Evolutionary conservation across 2,113 vertebrate species (phyloP).

Genomic region (Odocoileus hemionus): DNA sequence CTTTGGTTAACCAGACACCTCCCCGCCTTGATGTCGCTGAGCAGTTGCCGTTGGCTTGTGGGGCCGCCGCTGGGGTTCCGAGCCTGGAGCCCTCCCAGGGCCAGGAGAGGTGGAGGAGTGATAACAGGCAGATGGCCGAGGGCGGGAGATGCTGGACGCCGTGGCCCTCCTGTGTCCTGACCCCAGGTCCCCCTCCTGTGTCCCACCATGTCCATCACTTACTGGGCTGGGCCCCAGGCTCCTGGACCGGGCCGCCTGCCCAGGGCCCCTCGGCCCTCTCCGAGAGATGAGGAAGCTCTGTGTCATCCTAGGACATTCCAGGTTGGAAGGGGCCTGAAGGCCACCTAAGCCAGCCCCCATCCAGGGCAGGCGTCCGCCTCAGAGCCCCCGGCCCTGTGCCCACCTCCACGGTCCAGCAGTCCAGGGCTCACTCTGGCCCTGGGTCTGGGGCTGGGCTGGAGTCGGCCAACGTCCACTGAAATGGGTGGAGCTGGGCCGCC

Average conservation of each 20-base stretch:
- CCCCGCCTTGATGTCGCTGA: fast-evolving
- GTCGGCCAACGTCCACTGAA: not conserved
- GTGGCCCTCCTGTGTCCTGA: fast-evolving
- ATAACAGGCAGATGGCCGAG: fast-evolving
- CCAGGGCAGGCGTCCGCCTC: fast-evolving
- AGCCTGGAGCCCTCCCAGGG: not conserved
- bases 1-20: not conserved
- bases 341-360: fast-evolving
- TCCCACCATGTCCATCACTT: fast-evolving
- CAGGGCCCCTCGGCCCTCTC: not conserved
- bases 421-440: fast-evolving
- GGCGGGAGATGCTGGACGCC: fast-evolving
- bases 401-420: fast-evolving
- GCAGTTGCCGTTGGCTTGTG: fast-evolving
- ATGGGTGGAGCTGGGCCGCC: fast-evolving
- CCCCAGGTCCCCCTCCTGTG: fast-evolving
- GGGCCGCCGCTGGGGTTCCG: fast-evolving
- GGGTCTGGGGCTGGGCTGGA: not conserved
- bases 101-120: fast-evolving
- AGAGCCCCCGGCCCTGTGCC: fast-evolving
- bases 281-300: not conserved
- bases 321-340: fast-evolving
- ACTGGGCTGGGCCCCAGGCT: fast-evolving
- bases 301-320: fast-evolving
- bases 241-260: not conserved